Conservation (phyloP, 2,113 vertebrate genomes). For the Ciconia stormi region DNA sequence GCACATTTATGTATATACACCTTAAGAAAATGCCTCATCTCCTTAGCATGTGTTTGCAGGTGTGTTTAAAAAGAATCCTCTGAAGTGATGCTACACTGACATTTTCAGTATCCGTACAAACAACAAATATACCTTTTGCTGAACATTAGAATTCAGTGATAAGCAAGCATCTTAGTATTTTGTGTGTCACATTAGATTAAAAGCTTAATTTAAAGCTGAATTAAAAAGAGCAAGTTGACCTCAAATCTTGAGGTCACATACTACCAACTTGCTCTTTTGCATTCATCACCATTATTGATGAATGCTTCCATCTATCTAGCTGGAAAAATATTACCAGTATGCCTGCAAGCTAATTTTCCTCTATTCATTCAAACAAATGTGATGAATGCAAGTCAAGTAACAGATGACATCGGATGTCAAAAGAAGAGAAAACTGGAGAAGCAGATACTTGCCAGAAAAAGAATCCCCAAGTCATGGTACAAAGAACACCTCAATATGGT, state of each 20-base stretch:
- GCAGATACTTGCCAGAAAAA: neutral
- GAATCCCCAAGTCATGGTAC: rapidly evolving
- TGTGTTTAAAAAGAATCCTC: neutral
- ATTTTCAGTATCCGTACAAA: neutral
- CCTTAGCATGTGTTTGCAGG: neutral
- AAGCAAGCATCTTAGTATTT: neutral
- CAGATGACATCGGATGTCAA: neutral
- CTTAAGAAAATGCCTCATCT: neutral
- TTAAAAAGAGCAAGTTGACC: neutral
- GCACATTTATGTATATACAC: neutral
- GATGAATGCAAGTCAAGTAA: neutral
- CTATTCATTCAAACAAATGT: neutral
- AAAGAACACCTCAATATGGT: neutral
- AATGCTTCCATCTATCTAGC: neutral
- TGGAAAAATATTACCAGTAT: neutral
- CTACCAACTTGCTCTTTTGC: neutral
- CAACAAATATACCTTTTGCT: neutral
- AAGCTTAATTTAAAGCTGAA: neutral
- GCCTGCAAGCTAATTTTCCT: neutral
- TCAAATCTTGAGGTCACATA: neutral
- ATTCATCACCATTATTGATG: neutral
- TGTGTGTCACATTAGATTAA: neutral
- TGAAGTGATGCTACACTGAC: neutral
- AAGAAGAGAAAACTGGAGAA: neutral
- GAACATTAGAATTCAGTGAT: neutral